Base-by-base conservation (phyloP, 2,113 vertebrate species). In the Ochotona curzoniae region DNA sequence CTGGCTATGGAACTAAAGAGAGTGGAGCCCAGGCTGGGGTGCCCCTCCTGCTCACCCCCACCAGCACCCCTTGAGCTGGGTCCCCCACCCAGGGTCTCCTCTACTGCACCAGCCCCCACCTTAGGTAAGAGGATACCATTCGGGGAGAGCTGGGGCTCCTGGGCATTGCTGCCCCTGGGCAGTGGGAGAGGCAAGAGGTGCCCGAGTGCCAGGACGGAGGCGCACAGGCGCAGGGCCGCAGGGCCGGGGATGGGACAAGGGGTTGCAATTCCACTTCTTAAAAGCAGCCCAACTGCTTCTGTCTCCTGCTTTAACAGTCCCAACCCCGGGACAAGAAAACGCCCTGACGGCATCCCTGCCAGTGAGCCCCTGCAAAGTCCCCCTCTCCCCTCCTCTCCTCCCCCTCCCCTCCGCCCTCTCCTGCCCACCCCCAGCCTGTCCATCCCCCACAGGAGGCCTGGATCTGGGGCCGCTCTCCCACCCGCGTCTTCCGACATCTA, bases 1-100 rank as follows among this genome's bases (percentile, higher is more conserved):
- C n/a, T 7, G 57, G 2, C 0, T 32, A 12, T 54, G n/a, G 23
- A 5, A 13, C 2, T 17, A 7, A 25, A 54, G 17, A 4, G 2
- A 4, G 25, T 1, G 0, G 14, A 26, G 51, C 5, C 47, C 0
- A 1, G 0, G 8, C 28, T 4, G 18, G 9, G 18, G 4, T 35
- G 30, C 4, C 57, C 12, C 0, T 28, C 35, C 71, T 32, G 51
- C 47, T 35, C 47, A 17, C 4, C 0, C 60, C 54, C 17, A 11
- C 35, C 78, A 0, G 0, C 18, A 20, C 14, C 70, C 69, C 5
- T 18, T 21, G 5, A 17, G 26, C 44, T 2, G 64, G 20, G 32
- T 32, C 63, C 74, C 8, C 47, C 9, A 1, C 5, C 1, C 0
- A 12, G 57, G 38, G 4, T 12, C 28, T 12, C 54, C 63, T 61